phyloP scores from a whole-genome alignment of 2,797 vertebrate species.

The Chrosomus eos region DNA sequence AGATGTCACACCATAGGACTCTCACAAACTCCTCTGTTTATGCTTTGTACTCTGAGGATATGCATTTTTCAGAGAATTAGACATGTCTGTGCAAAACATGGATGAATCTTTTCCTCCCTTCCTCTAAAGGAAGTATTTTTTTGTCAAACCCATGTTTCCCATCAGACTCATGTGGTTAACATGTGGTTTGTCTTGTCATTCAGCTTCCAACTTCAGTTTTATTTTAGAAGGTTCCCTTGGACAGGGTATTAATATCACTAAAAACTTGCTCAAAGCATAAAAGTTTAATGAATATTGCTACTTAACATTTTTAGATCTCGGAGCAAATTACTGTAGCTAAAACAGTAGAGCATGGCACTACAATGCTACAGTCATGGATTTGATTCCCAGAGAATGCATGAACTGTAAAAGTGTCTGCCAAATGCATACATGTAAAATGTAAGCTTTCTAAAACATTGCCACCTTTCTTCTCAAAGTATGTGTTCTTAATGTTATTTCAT shows the following conservation, averaged over 20 bases:
- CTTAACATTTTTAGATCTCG: neutral
- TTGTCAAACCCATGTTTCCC: conserved; percentile 8
- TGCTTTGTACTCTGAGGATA: neutral
- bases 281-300: neutral
- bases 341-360: neutral
- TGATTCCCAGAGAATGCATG: neutral
- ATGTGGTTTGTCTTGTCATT: conserved; percentile 15
- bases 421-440: neutral
- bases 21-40: conserved; percentile 1
- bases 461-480: neutral
- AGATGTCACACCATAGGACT: conserved; percentile 6
- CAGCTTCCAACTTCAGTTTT: conserved; percentile 1
- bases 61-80: conserved; percentile 12
- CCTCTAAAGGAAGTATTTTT: conserved; percentile 8
- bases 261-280: neutral
- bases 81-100: conserved; percentile 32
- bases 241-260: neutral
- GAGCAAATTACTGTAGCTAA: neutral
- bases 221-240: neutral
- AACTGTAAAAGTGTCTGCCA: neutral
- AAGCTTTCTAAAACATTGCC: neutral
- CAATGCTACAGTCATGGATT: neutral
- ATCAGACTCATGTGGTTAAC: conserved; percentile 6
- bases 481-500: neutral
- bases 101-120: conserved; percentile 7